Percentiles rank a stretch among this genome's conserved stretches.
These are phyloP conservation scores for Pampus argenteus DNA, from an alignment of 2,797 vertebrate genomes.

Conservation along the genomic window DNA sequence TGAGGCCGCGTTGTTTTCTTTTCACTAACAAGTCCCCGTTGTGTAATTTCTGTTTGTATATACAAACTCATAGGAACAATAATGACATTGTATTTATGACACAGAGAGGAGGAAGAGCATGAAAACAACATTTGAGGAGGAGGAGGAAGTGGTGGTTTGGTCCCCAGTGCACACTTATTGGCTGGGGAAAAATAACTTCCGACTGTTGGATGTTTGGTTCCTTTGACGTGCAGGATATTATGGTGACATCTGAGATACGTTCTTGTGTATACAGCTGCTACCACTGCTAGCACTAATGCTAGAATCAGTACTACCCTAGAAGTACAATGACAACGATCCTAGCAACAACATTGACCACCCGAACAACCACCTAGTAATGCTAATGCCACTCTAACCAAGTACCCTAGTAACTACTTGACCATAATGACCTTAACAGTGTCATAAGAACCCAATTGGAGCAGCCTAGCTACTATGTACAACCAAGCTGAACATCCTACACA, in stretches of 20 bases:
- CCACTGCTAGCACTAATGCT: too few species aligned
- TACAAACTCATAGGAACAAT: slow-evolving; percentile 66
- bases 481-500: neutral
- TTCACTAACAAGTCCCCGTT: slow-evolving; percentile 81
- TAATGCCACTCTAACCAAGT: neutral
- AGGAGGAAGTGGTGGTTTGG: slow-evolving; percentile 41
- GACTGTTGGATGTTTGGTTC: slow-evolving; percentile 32
- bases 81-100: slow-evolving; percentile 56
- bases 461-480: neutral
- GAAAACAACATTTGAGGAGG: slow-evolving; percentile 49
- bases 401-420: neutral
- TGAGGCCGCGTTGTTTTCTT: slow-evolving; percentile 63
- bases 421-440: neutral
- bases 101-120: slow-evolving; percentile 30
- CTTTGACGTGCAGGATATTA: slow-evolving; percentile 22
- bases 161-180: slow-evolving; percentile 38
- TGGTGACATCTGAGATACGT: slow-evolving; percentile 11
- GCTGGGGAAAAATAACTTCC: slow-evolving; percentile 31
- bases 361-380: neutral
- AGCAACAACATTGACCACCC: neutral
- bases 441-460: neutral
- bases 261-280: neutral
- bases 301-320: neutral
- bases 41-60: slow-evolving; percentile 66
- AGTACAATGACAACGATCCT: too few species aligned